Evolutionary conservation across 1,140 invertebrate species (phyloP).

Genomic region (Ruditapes philippinarum): DNA sequence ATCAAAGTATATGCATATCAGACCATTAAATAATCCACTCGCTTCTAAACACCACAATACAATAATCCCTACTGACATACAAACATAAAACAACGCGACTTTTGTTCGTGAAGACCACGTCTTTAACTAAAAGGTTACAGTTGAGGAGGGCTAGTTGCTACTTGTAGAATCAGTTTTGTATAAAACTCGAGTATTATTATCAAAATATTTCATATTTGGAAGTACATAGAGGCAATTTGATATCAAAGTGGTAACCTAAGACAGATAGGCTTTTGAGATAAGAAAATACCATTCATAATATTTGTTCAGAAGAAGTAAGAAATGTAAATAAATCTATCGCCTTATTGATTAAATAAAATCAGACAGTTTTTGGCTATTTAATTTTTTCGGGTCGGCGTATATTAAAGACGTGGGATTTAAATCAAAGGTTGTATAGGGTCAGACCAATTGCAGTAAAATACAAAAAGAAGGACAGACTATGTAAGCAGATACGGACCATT

Average conservation of each 20-base stretch:
- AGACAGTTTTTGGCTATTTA: constrained; percentile 1
- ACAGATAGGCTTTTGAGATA: background rate
- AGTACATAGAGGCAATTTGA: constrained; percentile 12
- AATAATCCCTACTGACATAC: background rate
- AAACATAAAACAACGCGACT: background rate
- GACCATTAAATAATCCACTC: background rate
- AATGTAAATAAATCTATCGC: constrained; percentile 32
- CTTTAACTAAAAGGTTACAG: background rate
- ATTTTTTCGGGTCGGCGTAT: background rate
- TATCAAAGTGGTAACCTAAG: constrained; percentile 30
- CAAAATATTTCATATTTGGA: constrained; percentile 36
- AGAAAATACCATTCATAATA: constrained; percentile 23
- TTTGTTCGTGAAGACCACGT: background rate
- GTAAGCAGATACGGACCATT: too few relatives aligned
- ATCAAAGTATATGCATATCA: background rate
- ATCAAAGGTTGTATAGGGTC: too few relatives aligned
- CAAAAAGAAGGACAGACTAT: too few relatives aligned
- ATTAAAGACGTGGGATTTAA: too few relatives aligned
- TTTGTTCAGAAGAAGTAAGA: constrained; percentile 4
- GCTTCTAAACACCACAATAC: background rate
- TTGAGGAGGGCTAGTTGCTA: background rate
- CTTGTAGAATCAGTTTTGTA: background rate
- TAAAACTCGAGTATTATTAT: constrained; percentile 34
- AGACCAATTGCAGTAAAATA: too few relatives aligned
- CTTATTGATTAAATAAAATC: constrained; percentile 15